phyloP scores from a whole-genome alignment of 2,797 vertebrate species.

The Acestrorhynchus altus region DNA sequence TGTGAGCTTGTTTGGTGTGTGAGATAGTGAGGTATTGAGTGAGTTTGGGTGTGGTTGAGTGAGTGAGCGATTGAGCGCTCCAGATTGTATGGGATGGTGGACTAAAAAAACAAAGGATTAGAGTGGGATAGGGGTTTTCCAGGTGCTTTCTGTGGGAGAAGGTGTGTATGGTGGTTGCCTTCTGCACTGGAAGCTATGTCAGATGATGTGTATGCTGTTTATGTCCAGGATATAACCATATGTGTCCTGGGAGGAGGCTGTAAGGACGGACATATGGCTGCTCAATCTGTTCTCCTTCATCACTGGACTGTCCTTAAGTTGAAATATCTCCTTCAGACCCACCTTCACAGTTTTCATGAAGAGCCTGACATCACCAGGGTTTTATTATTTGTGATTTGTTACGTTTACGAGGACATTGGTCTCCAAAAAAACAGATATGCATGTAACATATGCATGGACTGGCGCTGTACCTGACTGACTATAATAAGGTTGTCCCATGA shows the following conservation, averaged over 20 bases:
- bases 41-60: background rate
- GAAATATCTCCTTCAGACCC: too few species aligned
- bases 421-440: too few species aligned
- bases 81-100: conserved; percentile 7
- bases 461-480: too few species aligned
- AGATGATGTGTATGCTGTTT: background rate
- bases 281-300: too few species aligned
- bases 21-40: background rate
- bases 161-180: background rate
- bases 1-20: background rate
- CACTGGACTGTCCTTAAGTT: too few species aligned
- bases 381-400: too few species aligned
- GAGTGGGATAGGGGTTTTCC: conserved; percentile 10
- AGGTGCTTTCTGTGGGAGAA: background rate
- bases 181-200: conserved; percentile 12
- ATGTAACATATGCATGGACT: too few species aligned
- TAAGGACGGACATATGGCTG: background rate
- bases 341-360: too few species aligned
- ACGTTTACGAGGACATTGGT: too few species aligned
- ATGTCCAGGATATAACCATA: background rate
- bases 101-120: conserved; percentile 35
- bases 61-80: background rate
- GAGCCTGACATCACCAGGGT: too few species aligned
- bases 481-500: too few species aligned
- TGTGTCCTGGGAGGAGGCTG: background rate